Evolutionary conservation across 2,888 invertebrate species (phyloP).

Genomic region (Lithophane ornitopus): DNA sequence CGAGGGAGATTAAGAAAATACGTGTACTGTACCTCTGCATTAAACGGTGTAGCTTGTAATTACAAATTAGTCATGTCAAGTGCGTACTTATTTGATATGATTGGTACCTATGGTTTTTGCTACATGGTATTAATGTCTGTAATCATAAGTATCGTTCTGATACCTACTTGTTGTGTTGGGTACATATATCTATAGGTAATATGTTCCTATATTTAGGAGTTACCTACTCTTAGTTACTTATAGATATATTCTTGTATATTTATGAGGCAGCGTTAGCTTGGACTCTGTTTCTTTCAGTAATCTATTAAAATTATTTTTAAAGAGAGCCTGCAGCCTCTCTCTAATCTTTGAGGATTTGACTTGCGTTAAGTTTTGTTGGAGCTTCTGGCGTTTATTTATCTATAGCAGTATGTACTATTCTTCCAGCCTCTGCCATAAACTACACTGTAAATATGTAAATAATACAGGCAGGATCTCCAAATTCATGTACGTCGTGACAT

Average conservation of each 20-base stretch:
- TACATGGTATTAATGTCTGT: slow-evolving; percentile 14
- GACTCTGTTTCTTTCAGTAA: background rate
- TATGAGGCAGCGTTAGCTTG: no score
- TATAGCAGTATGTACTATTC: background rate
- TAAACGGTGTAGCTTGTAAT: slow-evolving; percentile 41
- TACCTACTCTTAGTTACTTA: no score
- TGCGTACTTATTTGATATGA: slow-evolving; percentile 23
- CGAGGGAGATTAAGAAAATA: no score
- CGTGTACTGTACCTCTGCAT: background rate
- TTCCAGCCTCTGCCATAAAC: slow-evolving; percentile 18
- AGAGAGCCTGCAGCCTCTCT: no score
- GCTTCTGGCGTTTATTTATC: no score
- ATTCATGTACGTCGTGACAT: slow-evolving; percentile 70
- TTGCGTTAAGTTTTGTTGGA: background rate
- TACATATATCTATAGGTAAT: no score
- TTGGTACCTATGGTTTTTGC: slow-evolving; percentile 29
- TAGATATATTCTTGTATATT: no score
- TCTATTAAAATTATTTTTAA: no score
- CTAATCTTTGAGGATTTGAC: background rate
- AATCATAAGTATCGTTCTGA: slow-evolving; percentile 9
- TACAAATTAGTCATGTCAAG: no score
- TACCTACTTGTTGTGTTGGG: background rate
- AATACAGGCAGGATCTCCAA: slow-evolving; percentile 38
- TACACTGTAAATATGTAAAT: slow-evolving; percentile 44
- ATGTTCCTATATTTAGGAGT: no score